Conservation (phyloP, 2,113 vertebrate species). For the Esox niger region DNA sequence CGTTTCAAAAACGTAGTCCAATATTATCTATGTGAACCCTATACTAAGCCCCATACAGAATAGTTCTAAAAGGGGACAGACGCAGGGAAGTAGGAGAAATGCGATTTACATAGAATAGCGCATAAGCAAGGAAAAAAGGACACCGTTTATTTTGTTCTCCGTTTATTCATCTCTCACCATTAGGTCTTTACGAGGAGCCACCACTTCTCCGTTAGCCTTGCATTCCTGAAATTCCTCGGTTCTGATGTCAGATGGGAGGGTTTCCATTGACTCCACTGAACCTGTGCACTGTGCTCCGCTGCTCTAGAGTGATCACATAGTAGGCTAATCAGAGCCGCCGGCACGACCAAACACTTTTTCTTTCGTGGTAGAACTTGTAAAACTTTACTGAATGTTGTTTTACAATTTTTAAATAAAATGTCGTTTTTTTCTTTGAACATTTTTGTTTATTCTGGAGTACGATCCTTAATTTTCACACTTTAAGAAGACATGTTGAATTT, state of each 20-base stretch:
- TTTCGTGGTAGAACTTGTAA: neutral
- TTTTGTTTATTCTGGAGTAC: neutral
- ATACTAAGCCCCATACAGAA: too few relatives aligned
- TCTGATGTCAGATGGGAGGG: slow-evolving; percentile 72
- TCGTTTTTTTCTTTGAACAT: slow-evolving; percentile 17
- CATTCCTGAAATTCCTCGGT: slow-evolving; percentile 69
- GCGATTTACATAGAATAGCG: slow-evolving; percentile 36
- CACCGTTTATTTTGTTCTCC: slow-evolving; percentile 57
- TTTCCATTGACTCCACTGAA: slow-evolving; percentile 34
- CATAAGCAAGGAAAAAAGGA: slow-evolving; percentile 25
- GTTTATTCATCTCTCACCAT: slow-evolving; percentile 66
- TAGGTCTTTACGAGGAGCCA: slow-evolving; percentile 59
- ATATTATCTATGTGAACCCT: too few relatives aligned
- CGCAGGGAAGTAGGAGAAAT: slow-evolving; percentile 20
- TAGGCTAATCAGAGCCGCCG: slow-evolving; percentile 32
- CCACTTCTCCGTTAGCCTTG: slow-evolving; percentile 67
- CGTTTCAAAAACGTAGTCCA: too few relatives aligned
- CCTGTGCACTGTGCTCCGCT: slow-evolving; percentile 23
- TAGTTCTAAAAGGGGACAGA: too few relatives aligned
- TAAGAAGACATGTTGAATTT: neutral
- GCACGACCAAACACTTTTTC: slow-evolving; percentile 20
- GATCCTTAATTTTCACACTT: neutral
- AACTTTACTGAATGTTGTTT: slow-evolving; percentile 1
- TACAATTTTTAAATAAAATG: too few relatives aligned
- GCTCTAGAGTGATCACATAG: slow-evolving; percentile 55